Base-by-base conservation (phyloP, 2,113 vertebrate species). In the Lonchura striata region DNA sequence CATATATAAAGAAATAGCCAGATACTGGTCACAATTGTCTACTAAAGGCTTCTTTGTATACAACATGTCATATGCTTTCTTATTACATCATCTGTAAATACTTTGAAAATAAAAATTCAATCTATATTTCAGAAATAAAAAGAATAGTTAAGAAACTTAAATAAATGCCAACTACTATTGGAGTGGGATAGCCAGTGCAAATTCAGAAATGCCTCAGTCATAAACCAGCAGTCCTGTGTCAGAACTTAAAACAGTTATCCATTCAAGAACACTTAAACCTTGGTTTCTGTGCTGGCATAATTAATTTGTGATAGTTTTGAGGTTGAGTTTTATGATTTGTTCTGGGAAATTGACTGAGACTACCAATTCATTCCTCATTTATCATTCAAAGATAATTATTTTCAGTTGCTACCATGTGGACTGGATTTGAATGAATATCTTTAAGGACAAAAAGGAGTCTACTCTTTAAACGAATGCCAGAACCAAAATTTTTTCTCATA, bases 281-380 rank as follows among this genome's bases (percentile, higher is more conserved):
- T 82, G 37, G 3, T 72, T 79, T 82, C 33, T 76, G 8, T 53
- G 12, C 10, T 87, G 30, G 7, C 19, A 69, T 61, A 77, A 71
- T 53, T 49, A 84, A 94, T 92, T 94, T 63, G 37, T 0, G 0
- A 28, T 25, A 61, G 33, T 25, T 87, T 92, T 82, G 50, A 46
- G 69, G 33, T 2, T 39, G 44, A 66, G 7, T 56, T 88, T 75
- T 78, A 71, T 91, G 69, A 82, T 75, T 95, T 90, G 37, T 90
- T 13, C 16, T 63, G 19, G 31, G 54, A 88, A 94, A 91, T 66
- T 15, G 54, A 69, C 41, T 46, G 74, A 94, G 33, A 80, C 21
- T 85, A 82, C 27, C 11, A 66, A 82, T 72, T 76, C 11, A 76
- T 80, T 92, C 14, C n/a, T 80, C 42, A 61, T 94, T 87, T 85